Evolutionary conservation across 2,888 invertebrate genomes (phyloP).

Genomic region (Yponomeuta malinellus): DNA sequence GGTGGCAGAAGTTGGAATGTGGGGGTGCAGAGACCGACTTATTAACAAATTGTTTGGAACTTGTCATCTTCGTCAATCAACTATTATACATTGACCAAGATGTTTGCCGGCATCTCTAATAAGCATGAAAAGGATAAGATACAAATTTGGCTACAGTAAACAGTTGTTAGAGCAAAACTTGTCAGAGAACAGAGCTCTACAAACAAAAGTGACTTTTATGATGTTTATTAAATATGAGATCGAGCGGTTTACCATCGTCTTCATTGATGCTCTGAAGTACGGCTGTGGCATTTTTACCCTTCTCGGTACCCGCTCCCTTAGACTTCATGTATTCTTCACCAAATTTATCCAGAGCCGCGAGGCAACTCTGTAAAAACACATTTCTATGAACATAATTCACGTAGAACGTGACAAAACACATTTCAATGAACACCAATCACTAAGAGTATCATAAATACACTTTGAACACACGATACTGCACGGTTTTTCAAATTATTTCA

Average conservation of each 20-base stretch:
- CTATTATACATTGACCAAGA: too few relatives aligned
- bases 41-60: too few relatives aligned
- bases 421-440: background rate
- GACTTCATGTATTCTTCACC: conserved; percentile 50
- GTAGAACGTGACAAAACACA: conserved; percentile 17
- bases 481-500: background rate
- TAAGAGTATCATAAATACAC: conserved; percentile 14
- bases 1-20: too few relatives aligned
- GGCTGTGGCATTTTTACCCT: conserved; percentile 43
- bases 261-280: conserved; percentile 60
- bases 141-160: too few relatives aligned
- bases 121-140: too few relatives aligned
- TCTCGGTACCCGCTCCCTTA: conserved; percentile 43
- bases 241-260: conserved; percentile 44
- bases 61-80: too few relatives aligned
- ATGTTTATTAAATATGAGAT: conserved; percentile 13
- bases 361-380: conserved; percentile 42
- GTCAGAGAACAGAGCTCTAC: too few relatives aligned
- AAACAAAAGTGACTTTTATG: background rate
- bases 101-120: too few relatives aligned
- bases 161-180: too few relatives aligned
- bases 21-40: too few relatives aligned
- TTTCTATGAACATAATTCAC: background rate
- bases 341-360: conserved; percentile 49
- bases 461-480: conserved; percentile 1